Evolutionary conservation across 2,888 invertebrate genomes (phyloP).

Genomic region (Ashinkailepas kermadecensis): DNA sequence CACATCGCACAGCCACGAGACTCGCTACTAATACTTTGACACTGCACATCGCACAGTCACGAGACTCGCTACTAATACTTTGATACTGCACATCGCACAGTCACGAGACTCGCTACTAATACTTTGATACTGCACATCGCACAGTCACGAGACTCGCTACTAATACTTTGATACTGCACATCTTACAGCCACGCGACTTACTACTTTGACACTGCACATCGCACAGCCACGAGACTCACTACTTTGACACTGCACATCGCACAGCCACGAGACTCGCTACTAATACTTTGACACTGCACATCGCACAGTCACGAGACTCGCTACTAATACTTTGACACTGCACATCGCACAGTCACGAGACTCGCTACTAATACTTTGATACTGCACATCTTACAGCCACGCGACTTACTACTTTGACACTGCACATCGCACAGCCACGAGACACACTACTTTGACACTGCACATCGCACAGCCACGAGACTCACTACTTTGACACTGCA

Average conservation of each 20-base stretch:
- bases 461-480: slow-evolving; percentile 69
- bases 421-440: too few relatives aligned
- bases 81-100: too few relatives aligned
- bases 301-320: slow-evolving; percentile 67
- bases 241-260: too few relatives aligned
- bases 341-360: slow-evolving; percentile 33
- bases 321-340: too few relatives aligned
- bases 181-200: slow-evolving; percentile 48
- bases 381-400: slow-evolving; percentile 76
- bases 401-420: too few relatives aligned
- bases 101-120: slow-evolving; percentile 61
- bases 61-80: too few relatives aligned
- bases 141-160: slow-evolving; percentile 61
- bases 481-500: too few relatives aligned
- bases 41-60: slow-evolving; percentile 76
- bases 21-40: slow-evolving; percentile 95
- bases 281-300: slow-evolving; percentile 84
- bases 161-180: too few relatives aligned
- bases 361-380: slow-evolving; percentile 95
- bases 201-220: slow-evolving; percentile 83
- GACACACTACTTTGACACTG: slow-evolving; percentile 87
- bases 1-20: slow-evolving; percentile 33
- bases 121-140: slow-evolving; percentile 87
- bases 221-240: slow-evolving; percentile 69
- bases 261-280: slow-evolving; percentile 55